phyloP scores from a whole-genome alignment of 2,888 invertebrate species.

The Dryococelus australis region DNA sequence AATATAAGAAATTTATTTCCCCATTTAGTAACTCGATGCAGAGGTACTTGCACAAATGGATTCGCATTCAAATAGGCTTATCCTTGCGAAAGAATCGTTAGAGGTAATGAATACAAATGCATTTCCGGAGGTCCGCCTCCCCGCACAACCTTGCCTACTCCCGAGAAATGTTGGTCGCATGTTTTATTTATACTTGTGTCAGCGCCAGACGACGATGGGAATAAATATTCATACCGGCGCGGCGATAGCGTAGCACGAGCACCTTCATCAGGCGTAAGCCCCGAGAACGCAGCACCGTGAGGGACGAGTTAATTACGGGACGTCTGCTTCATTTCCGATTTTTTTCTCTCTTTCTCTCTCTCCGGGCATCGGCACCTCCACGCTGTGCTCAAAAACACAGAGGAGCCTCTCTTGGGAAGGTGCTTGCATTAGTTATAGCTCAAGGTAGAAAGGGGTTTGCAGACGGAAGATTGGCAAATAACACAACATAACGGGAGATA shows the following conservation, averaged over 20 bases:
- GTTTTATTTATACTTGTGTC: constrained; percentile 7
- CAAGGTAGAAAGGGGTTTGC: not conserved
- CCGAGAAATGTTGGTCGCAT: not conserved
- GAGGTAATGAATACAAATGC: not conserved
- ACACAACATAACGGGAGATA: too few species aligned
- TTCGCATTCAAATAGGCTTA: not conserved
- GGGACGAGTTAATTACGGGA: not conserved
- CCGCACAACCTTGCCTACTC: not conserved
- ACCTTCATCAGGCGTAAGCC: not conserved
- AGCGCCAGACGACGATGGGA: not conserved
- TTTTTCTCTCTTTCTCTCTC: not conserved
- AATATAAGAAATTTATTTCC: too few species aligned
- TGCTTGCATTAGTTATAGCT: not conserved
- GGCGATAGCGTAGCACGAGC: not conserved
- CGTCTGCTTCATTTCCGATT: constrained; percentile 2
- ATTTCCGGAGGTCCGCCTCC: too few species aligned
- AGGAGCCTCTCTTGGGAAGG: not conserved
- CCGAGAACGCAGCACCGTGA: constrained; percentile 1
- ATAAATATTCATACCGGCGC: not conserved
- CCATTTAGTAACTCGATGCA: not conserved
- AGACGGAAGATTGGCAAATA: too few species aligned
- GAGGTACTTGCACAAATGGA: not conserved
- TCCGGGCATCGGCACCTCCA: not conserved
- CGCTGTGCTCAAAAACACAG: not conserved
- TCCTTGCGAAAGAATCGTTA: not conserved